Base-by-base conservation (phyloP, 2,888 invertebrate species). In the Aelia acuminata region DNA sequence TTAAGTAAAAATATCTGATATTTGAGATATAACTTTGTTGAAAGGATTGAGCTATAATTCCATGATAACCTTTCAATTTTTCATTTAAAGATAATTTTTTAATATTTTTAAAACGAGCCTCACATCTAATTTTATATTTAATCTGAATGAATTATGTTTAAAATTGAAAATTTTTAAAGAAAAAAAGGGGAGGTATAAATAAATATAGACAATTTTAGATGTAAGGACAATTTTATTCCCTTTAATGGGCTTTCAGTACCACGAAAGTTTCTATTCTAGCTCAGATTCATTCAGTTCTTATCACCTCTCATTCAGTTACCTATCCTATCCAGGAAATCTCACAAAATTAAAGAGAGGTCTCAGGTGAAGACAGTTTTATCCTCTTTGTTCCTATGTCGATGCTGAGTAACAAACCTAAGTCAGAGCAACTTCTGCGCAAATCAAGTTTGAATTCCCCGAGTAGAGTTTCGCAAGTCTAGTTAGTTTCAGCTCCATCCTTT, bases 351-450 rank as follows among this genome's bases (percentile, higher is more conserved):
- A 63, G 31, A 63, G 20, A 15, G 63, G 63, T 35, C 63, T 63
- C 63, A 63, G 63, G 63, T 63, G 63, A 18, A 63, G 63, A 31
- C 18, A 63, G 63, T 63, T 63, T 35, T 63, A 63, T 63, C 63
- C 63, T 63, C 63, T 63, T 63, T 63, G 63, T 63, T 63, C 63
- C 18, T 63, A 31, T 63, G 31, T 63, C 63, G 63, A 63, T 63
- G 63, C 7, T 35, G 63, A 26, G 63, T 63, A 63, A 63, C 63
- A 63, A 63, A 63, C 63, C 63, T 31, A 63, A 63, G 63, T 3
- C 63, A 63, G 31, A 31, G 63, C 31, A 63, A 63, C 63, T 63
- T 63, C 63, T 63, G 63, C 63, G 63, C 63, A 63, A 63, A 63
- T 63, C 31, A 63, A 31, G 63, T 63, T 63, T 63, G 63, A 63